These are phyloP conservation scores for Anguilla anguilla DNA, from an alignment of 2,797 vertebrate genomes.

Conservation along the genomic window DNA sequence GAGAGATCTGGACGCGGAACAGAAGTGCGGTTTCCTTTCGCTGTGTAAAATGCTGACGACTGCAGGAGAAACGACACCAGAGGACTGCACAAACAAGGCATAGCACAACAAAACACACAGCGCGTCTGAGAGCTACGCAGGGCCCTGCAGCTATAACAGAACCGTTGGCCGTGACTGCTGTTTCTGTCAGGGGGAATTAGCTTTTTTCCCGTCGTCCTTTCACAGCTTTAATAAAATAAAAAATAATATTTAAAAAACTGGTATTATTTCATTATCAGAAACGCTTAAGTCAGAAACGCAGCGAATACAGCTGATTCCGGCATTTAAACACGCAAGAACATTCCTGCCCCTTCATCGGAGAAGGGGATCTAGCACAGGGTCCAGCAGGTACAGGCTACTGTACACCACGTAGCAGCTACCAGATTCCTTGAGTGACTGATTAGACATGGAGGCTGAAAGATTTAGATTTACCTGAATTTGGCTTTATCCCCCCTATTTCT, in stretches of 20 bases:
- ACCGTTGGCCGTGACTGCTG: not conserved
- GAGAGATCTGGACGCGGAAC: not conserved
- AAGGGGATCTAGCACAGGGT: not conserved
- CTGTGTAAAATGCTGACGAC: slow-evolving; percentile 9
- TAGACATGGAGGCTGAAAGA: not conserved
- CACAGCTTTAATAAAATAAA: not conserved
- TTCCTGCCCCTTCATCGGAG: not conserved
- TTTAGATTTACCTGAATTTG: not conserved
- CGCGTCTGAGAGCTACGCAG: not conserved
- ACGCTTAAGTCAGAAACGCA: not conserved
- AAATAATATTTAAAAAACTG: not conserved
- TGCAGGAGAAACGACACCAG: not conserved
- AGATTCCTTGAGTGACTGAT: not conserved
- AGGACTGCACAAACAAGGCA: not conserved
- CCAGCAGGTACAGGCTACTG: not conserved
- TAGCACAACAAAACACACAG: not conserved
- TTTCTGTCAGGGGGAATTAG: no score
- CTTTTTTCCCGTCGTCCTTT: no score
- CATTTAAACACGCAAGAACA: not conserved
- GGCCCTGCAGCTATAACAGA: not conserved
- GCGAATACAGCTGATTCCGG: not conserved
- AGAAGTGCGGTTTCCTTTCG: not conserved
- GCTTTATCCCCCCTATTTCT: not conserved
- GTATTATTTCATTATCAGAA: not conserved
- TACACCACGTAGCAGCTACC: not conserved